These are phyloP conservation scores for Leptinotarsa peninsularis DNA, from an alignment of 2,888 invertebrate genomes.

Conservation along the genomic window DNA sequence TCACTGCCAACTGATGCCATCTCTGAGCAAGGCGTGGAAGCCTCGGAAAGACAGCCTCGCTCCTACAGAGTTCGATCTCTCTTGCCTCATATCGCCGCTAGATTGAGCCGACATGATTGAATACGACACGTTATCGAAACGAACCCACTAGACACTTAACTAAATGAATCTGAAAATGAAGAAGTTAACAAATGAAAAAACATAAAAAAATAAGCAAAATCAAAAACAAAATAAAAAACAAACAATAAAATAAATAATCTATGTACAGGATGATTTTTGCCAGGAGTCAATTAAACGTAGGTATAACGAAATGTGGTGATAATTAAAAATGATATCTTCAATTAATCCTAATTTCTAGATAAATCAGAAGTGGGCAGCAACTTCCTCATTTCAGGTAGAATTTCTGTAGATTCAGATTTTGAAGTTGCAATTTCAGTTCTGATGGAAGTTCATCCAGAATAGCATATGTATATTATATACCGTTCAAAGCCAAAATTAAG, in stretches of 20 bases:
- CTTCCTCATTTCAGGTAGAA: too few species aligned
- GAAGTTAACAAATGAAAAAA: conserved; percentile 33
- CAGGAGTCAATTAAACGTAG: too few species aligned
- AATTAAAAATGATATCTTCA: too few species aligned
- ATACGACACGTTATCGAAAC: conserved; percentile 26
- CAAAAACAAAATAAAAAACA: conserved; percentile 11
- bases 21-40: conserved; percentile 59
- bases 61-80: conserved; percentile 61
- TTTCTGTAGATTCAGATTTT: too few species aligned
- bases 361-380: too few species aligned
- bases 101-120: conserved; percentile 61
- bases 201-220: conserved; percentile 27
- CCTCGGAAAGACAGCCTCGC: conserved; percentile 62
- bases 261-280: too few species aligned
- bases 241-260: conserved; percentile 8
- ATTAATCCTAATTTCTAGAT: too few species aligned
- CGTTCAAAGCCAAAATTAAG: too few species aligned
- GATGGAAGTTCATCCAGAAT: too few species aligned
- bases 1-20: conserved; percentile 63
- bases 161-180: conserved; percentile 37
- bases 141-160: conserved; percentile 33
- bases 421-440: too few species aligned
- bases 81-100: conserved; percentile 61
- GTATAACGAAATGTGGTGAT: too few species aligned
- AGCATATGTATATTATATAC: too few species aligned